Percentiles rank a stretch among this genome's conserved stretches.
Conservation (phyloP, 2,797 vertebrate genomes). For the Apogon hyalosoma region DNA sequence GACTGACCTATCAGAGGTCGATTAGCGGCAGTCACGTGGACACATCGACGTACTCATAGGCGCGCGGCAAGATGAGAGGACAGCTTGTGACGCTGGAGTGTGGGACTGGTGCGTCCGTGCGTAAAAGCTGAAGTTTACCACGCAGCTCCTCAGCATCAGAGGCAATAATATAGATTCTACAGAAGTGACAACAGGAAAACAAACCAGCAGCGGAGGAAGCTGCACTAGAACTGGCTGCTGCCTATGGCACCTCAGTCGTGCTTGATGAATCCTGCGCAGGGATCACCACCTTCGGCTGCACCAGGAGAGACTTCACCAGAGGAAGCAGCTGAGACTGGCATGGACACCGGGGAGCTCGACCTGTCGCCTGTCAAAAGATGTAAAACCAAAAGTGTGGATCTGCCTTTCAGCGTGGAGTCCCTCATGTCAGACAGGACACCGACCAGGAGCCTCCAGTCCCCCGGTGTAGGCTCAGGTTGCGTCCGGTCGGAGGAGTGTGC, state of each 20-base stretch:
- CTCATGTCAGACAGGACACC: constrained; percentile 83
- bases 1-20: constrained; percentile 75
- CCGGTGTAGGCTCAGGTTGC: constrained; percentile 58
- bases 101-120: constrained; percentile 58
- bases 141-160: constrained; percentile 49
- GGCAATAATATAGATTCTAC: constrained; percentile 8
- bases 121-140: constrained; percentile 60
- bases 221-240: constrained; percentile 60
- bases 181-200: constrained; percentile 11
- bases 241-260: constrained; percentile 87
- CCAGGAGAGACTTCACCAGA: constrained; percentile 71
- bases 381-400: constrained; percentile 75
- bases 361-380: constrained; percentile 71
- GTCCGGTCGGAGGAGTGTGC: constrained; percentile 67
- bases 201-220: constrained; percentile 49
- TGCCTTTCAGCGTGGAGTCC: constrained; percentile 89
- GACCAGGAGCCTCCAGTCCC: constrained; percentile 58
- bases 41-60: constrained; percentile 75
- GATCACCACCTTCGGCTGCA: constrained; percentile 72
- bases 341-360: constrained; percentile 74
- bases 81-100: constrained; percentile 76
- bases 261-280: constrained; percentile 86
- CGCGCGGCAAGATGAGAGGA: constrained; percentile 79
- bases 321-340: constrained; percentile 53
- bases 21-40: constrained; percentile 70